Evolutionary conservation across 2,113 vertebrate species (phyloP), one percentile per base, ranked within the genome.

Genomic region (Oreochromis spilurus): DNA sequence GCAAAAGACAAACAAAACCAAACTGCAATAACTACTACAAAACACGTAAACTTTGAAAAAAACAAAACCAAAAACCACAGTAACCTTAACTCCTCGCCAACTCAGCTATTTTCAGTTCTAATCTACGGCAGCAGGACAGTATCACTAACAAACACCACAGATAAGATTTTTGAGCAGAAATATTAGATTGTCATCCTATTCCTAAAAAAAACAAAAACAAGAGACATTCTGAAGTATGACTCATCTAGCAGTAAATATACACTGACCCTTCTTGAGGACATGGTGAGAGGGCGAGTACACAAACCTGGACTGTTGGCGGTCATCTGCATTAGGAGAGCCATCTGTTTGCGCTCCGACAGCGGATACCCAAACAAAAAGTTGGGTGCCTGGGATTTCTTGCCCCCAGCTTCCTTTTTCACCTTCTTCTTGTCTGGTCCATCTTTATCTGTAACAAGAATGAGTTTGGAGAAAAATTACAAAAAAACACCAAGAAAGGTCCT

Each of bases 291-390:
- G 45, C 13, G 75, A 12, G 29, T n/a, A 38, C 62, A 93, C 89
- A 55, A 93, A 99, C 99, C 98, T 99, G 99, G 99, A 94, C 99
- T 99, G 96, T 99, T 97, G 85, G 99, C 99, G 14, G 99, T 99
- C 99, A 99, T 99, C 96, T 99, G 98, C 98, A 99, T 99, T 26
- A 99, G 97, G 83, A 99, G 98, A 62, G 99, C 98, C 98, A 99
- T 99, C 96, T 99, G 99, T 89, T 99, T 99, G 87, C 98, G 97
- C 90, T 99, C 99, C 1, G 99, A 99, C 89, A 99, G 97, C 31
- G 99, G 99, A 93, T 99, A 99, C 84, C 99, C 99, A 94, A 99
- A 99, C 91, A 99, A 97, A 91, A 99, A 98, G 95, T 97, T 98
- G 84, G 98, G 97, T 19, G 98, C 97, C 67, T 98, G 96, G 14